Evolutionary conservation across 2,113 vertebrate species (phyloP), one percentile per base, ranked within the genome.

Genomic region (Bujurquina vittata): DNA sequence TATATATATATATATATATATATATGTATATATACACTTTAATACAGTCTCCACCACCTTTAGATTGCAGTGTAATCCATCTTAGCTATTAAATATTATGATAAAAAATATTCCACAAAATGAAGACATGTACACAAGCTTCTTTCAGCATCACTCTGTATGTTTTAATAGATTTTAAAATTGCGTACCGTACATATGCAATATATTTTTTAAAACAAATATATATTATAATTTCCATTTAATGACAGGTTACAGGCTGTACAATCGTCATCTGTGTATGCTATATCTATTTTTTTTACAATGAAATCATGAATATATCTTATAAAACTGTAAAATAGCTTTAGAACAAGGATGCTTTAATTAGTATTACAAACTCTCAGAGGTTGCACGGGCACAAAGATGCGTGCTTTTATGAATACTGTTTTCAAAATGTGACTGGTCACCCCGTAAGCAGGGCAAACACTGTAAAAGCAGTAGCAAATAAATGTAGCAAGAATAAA

Each of bases 191-290:
- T 94, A 93, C 80, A 93, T 85, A 87, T 74, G 79, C 87, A 89
- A 93, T 95, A 95, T 90, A 95, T 91, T 86, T 89, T 91, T 77
- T 73, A 87, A 90, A 93, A 91, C 89, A 95, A 95, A 95, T 95
- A 94, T 96, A 96, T 96, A 96, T 96, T 96, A 96, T 94, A 91
- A 77, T 94, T 95, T 94, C 72, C 90, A 91, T 91, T 93, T 91
- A 84, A 92, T 90, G 91, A 93, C 91, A 83, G 80, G 90, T 91
- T 90, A 91, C 87, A 94, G 54, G 89, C 86, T 94, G 90, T 94
- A 94, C 94, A 95, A 88, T 90, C 85, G 81, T 84, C 49, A 65
- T 69, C 31, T 46, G 52, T 88, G 49, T 58, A 37, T 85, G 33
- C 43, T 77, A 81, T 79, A 79, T 72, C 57, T 4, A 9, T 77